Evolutionary conservation across 2,888 invertebrate species (phyloP), one percentile per base, ranked within the genome.

Genomic region (Cryptocephalus moraei): DNA sequence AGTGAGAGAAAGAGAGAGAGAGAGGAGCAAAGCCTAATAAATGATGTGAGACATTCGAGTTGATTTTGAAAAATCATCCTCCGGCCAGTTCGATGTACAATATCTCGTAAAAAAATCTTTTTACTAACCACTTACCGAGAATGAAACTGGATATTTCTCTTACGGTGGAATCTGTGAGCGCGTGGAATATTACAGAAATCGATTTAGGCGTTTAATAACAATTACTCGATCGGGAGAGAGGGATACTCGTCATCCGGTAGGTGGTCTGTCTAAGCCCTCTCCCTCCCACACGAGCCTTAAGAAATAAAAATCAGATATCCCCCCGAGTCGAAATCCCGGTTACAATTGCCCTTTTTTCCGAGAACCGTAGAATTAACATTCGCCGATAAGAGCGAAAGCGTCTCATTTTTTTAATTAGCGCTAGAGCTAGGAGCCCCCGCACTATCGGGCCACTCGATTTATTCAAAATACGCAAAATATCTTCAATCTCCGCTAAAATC

Each of bases 41-140:
- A 70, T 68, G 67, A 67, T 69, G 65, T 60, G 62, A 67, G 69
- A 69, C 69, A 70, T 70, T 65, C 64, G 62, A 62, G 63, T 65
- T 69, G 70, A 70, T 69, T 70, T 68, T 70, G 70, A 70, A 69
- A 70, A 70, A 70, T 70, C 70, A 70, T 70, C 63, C 60, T 62
- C 56, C 47, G 50, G 47, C 51, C 51, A 45, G 49, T 33, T 33
- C 9, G 44, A 11, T 38, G 45, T 48, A 45, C 44, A 46, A 47
- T 47, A 54, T 52, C 51, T 52, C 44, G 22, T 22, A 52, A 52
- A 48, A 48, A 50, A 49, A 46, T 52, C 49, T 48, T 49, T 49
- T 50, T 49, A 48, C 47, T 49, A 54, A 45, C 46, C 49, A 47
- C 49, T 52, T 49, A 52, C 38, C 42, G 31, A 43, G 22, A 22